These are phyloP conservation scores for Agapetus fuscipes DNA, from an alignment of 2,888 invertebrate genomes.

Conservation along the genomic window DNA sequence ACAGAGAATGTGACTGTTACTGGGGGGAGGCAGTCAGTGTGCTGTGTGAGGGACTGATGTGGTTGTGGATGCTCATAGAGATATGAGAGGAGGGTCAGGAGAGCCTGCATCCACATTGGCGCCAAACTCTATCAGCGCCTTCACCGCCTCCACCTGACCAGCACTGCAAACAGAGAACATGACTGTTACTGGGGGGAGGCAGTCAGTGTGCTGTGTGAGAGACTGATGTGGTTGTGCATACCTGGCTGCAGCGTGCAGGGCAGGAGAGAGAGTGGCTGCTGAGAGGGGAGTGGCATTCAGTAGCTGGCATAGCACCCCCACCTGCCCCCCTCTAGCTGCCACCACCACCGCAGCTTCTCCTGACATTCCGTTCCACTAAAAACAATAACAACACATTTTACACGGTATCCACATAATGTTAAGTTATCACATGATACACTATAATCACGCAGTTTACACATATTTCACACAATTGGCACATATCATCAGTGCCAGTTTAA, in stretches of 20 bases:
- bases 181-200: no score
- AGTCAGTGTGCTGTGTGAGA: no score
- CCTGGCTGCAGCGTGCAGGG: conserved; percentile 20
- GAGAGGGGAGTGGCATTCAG: conserved; percentile 14
- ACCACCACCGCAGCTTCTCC: conserved; percentile 22
- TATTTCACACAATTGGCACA: no score
- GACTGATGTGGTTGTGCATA: no score
- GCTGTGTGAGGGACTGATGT: no score
- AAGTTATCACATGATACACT: no score
- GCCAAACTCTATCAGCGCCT: conserved; percentile 31
- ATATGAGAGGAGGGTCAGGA: conserved; percentile 47
- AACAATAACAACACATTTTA: not conserved
- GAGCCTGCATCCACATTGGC: conserved; percentile 30
- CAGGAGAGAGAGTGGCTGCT: conserved; percentile 10
- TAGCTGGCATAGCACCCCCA: conserved; percentile 16
- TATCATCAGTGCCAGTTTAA: no score
- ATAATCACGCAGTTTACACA: no score
- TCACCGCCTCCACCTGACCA: conserved; percentile 22
- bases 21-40: no score
- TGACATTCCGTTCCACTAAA: conserved; percentile 12
- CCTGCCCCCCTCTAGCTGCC: conserved; percentile 20
- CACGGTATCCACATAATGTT: not conserved
- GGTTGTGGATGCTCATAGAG: no score
- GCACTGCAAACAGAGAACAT: no score
- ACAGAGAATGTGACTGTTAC: no score